These are phyloP conservation scores for Leptopilina myrica DNA, from an alignment of 2,888 invertebrate species.

Conservation along the genomic window DNA sequence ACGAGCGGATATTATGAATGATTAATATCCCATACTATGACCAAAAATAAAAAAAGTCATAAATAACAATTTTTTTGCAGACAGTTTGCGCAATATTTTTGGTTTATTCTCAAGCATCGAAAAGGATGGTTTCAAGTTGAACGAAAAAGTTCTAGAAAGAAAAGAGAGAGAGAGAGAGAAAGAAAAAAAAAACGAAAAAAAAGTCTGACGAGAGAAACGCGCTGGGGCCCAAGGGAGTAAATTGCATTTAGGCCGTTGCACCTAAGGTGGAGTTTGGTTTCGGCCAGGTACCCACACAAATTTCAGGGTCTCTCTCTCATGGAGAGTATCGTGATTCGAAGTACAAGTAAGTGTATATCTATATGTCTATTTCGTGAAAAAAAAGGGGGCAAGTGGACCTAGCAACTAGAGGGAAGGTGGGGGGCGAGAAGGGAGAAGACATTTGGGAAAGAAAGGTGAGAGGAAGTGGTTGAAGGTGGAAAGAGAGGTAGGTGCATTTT, in stretches of 20 bases:
- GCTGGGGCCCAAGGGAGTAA: constrained; percentile 66
- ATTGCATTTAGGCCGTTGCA: constrained; percentile 75
- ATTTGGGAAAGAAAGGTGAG: constrained; percentile 43
- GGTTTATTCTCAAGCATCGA: constrained; percentile 38
- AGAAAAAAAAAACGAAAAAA: constrained; percentile 44
- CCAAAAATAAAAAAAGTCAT: neutral
- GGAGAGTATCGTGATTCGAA: constrained; percentile 44
- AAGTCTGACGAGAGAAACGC: constrained; percentile 59
- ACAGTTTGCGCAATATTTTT: constrained; percentile 22
- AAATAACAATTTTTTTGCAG: constrained; percentile 9
- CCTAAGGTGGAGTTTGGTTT: constrained; percentile 66
- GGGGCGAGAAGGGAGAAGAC: constrained; percentile 27
- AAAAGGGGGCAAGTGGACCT: constrained; percentile 72
- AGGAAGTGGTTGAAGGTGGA: constrained; percentile 43
- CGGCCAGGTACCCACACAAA: constrained; percentile 37
- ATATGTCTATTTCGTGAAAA: constrained; percentile 64
- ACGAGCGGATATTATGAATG: neutral
- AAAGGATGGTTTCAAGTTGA: constrained; percentile 49
- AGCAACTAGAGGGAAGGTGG: constrained; percentile 69
- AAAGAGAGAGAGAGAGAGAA: constrained; percentile 17
- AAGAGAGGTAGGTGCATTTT: constrained; percentile 43
- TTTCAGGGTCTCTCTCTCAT: constrained; percentile 51
- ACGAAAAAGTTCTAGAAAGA: constrained; percentile 50
- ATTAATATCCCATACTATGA: neutral
- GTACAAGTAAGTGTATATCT: constrained; percentile 51